phyloP scores from a whole-genome alignment of 2,113 vertebrate species.

The Hippocampus abdominalis region DNA sequence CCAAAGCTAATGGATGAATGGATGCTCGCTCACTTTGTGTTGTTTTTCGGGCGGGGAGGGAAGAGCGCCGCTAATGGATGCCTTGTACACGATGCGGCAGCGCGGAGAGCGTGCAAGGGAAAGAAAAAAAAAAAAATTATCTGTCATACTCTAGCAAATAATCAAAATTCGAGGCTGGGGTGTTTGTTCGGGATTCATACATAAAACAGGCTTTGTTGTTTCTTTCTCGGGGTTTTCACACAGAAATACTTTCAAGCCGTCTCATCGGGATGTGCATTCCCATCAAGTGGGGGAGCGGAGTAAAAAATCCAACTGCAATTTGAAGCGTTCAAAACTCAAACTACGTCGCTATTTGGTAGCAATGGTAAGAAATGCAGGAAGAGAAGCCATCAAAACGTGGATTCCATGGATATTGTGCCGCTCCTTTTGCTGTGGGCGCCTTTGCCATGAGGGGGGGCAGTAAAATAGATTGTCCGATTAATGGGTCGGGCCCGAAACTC shows the following conservation, averaged over 20 bases:
- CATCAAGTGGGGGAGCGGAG: background rate
- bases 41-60: background rate
- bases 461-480: no score
- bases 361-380: no score
- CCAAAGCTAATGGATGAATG: slow-evolving; percentile 1
- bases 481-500: no score
- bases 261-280: slow-evolving; percentile 3
- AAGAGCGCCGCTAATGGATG: slow-evolving; percentile 1
- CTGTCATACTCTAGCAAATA: slow-evolving; percentile 17
- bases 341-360: no score
- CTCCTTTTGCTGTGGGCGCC: no score
- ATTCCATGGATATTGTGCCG: no score
- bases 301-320: background rate
- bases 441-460: no score
- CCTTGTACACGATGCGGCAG: background rate
- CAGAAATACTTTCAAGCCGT: slow-evolving; percentile 37
- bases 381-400: no score
- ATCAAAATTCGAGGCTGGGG: slow-evolving; percentile 5
- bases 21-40: background rate
- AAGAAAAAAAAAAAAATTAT: background rate
- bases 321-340: no score
- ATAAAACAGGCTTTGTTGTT: slow-evolving; percentile 14
- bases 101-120: background rate
- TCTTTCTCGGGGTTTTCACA: slow-evolving; percentile 23
- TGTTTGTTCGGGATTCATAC: slow-evolving; percentile 13